These are phyloP conservation scores for Corydoras maculifer DNA, from an alignment of 2,113 vertebrate genomes.

Conservation along the genomic window DNA sequence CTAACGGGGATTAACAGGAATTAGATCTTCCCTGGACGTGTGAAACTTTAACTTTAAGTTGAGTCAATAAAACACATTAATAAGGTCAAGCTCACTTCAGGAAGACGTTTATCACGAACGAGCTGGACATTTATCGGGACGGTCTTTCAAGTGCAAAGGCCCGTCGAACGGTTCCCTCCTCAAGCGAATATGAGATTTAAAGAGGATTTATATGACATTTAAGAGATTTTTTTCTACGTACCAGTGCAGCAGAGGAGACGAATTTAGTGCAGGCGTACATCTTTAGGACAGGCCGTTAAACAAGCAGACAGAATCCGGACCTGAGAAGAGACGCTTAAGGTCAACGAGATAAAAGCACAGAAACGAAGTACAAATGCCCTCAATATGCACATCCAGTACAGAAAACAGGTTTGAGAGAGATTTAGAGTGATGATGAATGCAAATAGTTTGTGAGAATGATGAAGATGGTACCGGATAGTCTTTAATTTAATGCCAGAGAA, in stretches of 20 bases:
- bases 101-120: too few relatives aligned
- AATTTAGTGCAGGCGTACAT: slow-evolving; percentile 50
- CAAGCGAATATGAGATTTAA: too few relatives aligned
- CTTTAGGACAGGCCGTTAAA: slow-evolving; percentile 22
- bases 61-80: too few relatives aligned
- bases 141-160: too few relatives aligned
- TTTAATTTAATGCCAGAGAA: not conserved
- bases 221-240: slow-evolving; percentile 15
- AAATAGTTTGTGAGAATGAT: not conserved
- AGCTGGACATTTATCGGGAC: too few relatives aligned
- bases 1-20: not conserved
- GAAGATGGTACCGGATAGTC: slow-evolving; percentile 27
- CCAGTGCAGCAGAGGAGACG: slow-evolving; percentile 46
- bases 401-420: too few relatives aligned
- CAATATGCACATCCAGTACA: too few relatives aligned
- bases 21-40: too few relatives aligned
- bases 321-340: slow-evolving; percentile 41
- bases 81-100: too few relatives aligned
- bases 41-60: too few relatives aligned
- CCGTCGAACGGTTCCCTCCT: too few relatives aligned
- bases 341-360: slow-evolving; percentile 33
- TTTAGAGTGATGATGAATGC: not conserved
- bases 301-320: slow-evolving; percentile 22
- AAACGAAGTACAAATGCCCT: not conserved
- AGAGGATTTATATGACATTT: not conserved